Evolutionary conservation across 2,888 invertebrate species (phyloP).

Genomic region (Odontocerum albicorne): DNA sequence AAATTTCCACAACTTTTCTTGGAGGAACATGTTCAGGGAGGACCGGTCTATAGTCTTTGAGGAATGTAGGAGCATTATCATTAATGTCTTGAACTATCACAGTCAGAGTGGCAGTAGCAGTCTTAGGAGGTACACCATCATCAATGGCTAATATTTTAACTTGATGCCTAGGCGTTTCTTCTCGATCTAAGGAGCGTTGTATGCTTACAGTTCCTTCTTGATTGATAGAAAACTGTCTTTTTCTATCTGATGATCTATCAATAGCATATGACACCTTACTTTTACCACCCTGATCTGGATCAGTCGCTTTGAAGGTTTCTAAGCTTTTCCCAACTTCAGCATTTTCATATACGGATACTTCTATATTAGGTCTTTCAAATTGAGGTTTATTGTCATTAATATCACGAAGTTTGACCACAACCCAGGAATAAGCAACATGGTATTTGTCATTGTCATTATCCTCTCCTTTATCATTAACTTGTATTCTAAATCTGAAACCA

Average conservation of each 20-base stretch:
- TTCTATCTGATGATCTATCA: constrained; percentile 88
- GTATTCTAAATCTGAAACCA: constrained; percentile 92
- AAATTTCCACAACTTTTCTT: constrained; percentile 87
- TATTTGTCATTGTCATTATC: constrained; percentile 96
- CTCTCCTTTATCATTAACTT: constrained; percentile 93
- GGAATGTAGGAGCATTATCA: constrained; percentile 91
- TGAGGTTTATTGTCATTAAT: constrained; percentile 97
- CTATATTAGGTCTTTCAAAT: constrained; percentile 91
- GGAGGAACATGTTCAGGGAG: constrained; percentile 91
- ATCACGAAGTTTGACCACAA: constrained; percentile 89
- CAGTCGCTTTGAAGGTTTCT: constrained; percentile 93
- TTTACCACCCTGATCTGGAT: constrained; percentile 94
- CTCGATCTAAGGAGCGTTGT: constrained; percentile 88
- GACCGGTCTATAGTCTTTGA: constrained; percentile 90
- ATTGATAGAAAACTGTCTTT: constrained; percentile 91
- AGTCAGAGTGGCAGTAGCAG: constrained; percentile 90
- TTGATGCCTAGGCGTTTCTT: constrained; percentile 93
- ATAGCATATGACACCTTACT: constrained; percentile 91
- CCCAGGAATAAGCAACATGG: constrained; percentile 95
- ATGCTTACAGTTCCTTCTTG: constrained; percentile 95
- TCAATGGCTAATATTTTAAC: constrained; percentile 95
- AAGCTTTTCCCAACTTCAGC: constrained; percentile 87
- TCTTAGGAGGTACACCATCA: constrained; percentile 90
- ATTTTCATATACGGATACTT: constrained; percentile 89
- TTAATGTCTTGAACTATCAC: constrained; percentile 95